Conservation (phyloP, 2,113 vertebrate species). For the Hystrix brachyura region DNA sequence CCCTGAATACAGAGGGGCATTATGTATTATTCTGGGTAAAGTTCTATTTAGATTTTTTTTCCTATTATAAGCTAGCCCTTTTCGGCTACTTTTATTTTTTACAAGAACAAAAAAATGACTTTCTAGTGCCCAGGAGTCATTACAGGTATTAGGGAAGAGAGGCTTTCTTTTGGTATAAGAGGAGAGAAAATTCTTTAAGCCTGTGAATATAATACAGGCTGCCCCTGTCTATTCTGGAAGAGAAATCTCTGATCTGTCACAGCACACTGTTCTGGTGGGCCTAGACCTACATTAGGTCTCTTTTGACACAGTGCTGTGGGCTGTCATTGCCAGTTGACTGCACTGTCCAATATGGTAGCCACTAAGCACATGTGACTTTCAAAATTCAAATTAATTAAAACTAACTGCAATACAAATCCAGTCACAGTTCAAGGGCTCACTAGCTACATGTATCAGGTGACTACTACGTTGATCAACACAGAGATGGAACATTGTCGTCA, state of each 20-base stretch:
- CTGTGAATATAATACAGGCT: neutral
- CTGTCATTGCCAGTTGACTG: neutral
- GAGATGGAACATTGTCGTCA: neutral
- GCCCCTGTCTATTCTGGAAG: neutral
- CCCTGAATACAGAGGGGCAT: neutral
- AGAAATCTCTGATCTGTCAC: neutral
- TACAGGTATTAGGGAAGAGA: neutral
- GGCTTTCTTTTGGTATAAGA: neutral
- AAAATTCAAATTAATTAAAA: constrained; percentile 5
- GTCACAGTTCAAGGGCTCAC: neutral
- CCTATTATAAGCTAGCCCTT: neutral
- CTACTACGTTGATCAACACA: neutral
- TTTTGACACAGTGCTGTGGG: neutral
- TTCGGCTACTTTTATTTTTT: constrained; percentile 41
- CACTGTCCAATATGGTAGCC: neutral
- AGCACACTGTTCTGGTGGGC: neutral
- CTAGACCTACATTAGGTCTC: neutral
- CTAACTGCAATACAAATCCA: neutral
- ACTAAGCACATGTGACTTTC: neutral
- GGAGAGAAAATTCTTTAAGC: neutral
- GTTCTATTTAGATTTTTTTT: neutral
- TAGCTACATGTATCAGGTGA: neutral
- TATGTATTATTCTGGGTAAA: neutral
- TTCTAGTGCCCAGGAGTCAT: neutral
- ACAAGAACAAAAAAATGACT: constrained; percentile 4